A percentile compares a stretch with the other conserved stretches of the same genome.
These are phyloP conservation scores for Dioctria rufipes DNA, from an alignment of 2,888 invertebrate species.

Conservation along the genomic window DNA sequence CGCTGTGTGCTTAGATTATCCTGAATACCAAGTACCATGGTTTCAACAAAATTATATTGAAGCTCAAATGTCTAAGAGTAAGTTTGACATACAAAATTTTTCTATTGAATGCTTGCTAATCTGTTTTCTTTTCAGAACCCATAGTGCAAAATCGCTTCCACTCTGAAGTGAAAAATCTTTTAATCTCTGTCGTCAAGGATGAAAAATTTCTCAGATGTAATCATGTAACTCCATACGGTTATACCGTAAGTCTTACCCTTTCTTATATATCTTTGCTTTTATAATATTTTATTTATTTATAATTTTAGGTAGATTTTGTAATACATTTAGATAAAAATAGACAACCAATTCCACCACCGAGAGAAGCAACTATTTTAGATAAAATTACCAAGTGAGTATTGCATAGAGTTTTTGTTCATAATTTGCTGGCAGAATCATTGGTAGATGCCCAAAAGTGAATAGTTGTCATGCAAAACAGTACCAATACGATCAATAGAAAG, in stretches of 20 bases:
- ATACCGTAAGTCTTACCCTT: slow-evolving; percentile 62
- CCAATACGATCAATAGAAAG: no score
- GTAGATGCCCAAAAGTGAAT: not conserved
- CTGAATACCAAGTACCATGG: slow-evolving; percentile 78
- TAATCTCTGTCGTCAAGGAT: slow-evolving; percentile 64
- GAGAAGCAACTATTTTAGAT: slow-evolving; percentile 67
- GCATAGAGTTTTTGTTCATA: not conserved
- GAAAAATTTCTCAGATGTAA: slow-evolving; percentile 67
- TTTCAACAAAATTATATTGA: slow-evolving; percentile 77
- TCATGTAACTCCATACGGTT: slow-evolving; percentile 70
- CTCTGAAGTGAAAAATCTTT: slow-evolving; percentile 64
- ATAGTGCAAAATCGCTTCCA: slow-evolving; percentile 62
- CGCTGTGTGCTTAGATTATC: slow-evolving; percentile 77
- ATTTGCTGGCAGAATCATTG: not conserved
- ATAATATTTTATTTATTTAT: slow-evolving; percentile 21
- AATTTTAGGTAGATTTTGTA: slow-evolving; percentile 68
- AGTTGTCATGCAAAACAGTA: no score
- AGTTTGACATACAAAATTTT: slow-evolving; percentile 48
- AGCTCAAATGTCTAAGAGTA: slow-evolving; percentile 72
- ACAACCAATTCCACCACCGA: slow-evolving; percentile 63
- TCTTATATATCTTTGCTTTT: no score
- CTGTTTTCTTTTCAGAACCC: slow-evolving; percentile 57
- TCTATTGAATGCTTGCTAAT: not conserved
- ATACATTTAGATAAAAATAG: slow-evolving; percentile 68
- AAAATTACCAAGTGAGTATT: slow-evolving; percentile 68